Evolutionary conservation across 2,797 vertebrate species (phyloP).

Genomic region (Epinephelus awoara): DNA sequence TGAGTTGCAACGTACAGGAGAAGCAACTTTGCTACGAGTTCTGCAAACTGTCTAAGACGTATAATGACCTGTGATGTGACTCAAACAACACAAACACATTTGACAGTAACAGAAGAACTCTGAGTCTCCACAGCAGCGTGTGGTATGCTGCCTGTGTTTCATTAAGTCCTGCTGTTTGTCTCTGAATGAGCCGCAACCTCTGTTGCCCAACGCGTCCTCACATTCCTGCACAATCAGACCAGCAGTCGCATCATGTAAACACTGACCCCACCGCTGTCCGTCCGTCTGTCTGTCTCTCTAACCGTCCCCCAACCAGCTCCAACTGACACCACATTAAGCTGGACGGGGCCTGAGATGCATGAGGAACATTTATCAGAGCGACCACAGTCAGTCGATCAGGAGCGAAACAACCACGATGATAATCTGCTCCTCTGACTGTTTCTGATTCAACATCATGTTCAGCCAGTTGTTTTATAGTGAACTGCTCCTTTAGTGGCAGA

Average conservation of each 20-base stretch:
- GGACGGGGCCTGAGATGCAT: conserved; percentile 8
- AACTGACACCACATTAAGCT: conserved; percentile 46
- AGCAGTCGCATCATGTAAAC: conserved; percentile 59
- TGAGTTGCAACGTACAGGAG: no score
- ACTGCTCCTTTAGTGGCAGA: conserved; percentile 12
- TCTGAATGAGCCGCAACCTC: conserved; percentile 39
- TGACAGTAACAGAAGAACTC: not conserved
- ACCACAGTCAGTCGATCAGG: conserved; percentile 2
- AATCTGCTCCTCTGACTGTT: no score
- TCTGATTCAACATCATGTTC: no score
- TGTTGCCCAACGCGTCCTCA: conserved; percentile 20
- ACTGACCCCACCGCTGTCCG: conserved; percentile 1
- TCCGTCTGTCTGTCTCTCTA: conserved; percentile 30
- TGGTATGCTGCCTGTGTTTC: not conserved
- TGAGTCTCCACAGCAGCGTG: not conserved
- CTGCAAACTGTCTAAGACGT: no score
- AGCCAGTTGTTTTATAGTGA: not conserved
- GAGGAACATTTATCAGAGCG: conserved; percentile 40
- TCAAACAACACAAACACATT: not conserved
- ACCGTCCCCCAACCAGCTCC: conserved; percentile 3
- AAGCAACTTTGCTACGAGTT: not conserved
- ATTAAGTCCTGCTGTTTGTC: not conserved
- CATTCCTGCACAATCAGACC: conserved; percentile 69
- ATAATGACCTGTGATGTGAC: not conserved
- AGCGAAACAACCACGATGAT: no score